Base-by-base conservation (phyloP, 2,888 invertebrate genomes). In the Hirtodrosophila cameraria region DNA sequence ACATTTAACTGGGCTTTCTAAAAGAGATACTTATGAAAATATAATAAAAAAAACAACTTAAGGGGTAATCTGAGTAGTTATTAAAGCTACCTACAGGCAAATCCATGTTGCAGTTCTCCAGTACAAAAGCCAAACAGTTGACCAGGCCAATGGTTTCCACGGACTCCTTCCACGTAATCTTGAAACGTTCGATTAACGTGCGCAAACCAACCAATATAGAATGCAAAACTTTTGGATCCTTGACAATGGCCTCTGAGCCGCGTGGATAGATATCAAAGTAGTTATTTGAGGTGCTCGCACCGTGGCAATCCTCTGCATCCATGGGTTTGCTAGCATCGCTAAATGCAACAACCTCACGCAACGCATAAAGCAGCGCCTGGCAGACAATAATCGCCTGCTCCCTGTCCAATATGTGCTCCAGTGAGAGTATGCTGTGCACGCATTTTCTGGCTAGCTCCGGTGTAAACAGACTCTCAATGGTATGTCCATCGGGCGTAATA, bases 121-220 rank as follows among this genome's bases (percentile, higher is more conserved):
- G 78, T 45, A 94, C 91, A 60, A 92, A 92, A 58, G 93, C 91
- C 7, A 92, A 91, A 3, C 92, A 89, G 35, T 92, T 91, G 30
- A 93, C 89, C 8, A 96, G 90, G 69, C 94, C 94, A 59, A 95
- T 92, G 0, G 95, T 94, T 91, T 96, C 96, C 2, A 96, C 92
- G 55, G 94, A 95, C 75, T 96, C 95, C 55, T 94, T 93, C 96
- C 96, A 96, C 25, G 94, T 94, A 9, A 96, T 93, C 62, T 94
- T 93, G 73, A 94, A 94, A 39, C 94, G 93, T 58, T 94, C 93
- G 3, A 96, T 94, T 35, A 95, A 90, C 0, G 92, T 92, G 15
- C 93, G 91, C 8, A 96, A 90, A 0, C 93, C 93, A 54, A 95
- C 94, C 55, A 96, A 89, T 0, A 95, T 92, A n/a, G 94, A 92